These are phyloP conservation scores for Sussaba pulchella DNA, from an alignment of 2,888 invertebrate genomes.

Conservation along the genomic window DNA sequence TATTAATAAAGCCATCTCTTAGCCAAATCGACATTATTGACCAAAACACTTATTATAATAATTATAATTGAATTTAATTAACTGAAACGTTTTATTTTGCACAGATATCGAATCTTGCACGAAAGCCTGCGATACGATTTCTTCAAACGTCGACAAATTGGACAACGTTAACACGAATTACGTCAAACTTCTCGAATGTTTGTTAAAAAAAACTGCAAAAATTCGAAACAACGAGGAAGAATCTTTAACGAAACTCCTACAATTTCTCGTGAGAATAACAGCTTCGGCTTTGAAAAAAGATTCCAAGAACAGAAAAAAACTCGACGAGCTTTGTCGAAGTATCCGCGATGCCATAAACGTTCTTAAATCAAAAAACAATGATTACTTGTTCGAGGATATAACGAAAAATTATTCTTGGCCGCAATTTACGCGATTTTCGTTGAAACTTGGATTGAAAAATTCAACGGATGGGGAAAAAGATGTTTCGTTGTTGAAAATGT, in stretches of 20 bases:
- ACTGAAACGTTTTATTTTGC: constrained; percentile 22
- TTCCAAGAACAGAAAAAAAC: constrained; percentile 75
- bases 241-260: constrained; percentile 73
- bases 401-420: constrained; percentile 79
- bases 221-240: constrained; percentile 57
- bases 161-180: constrained; percentile 74
- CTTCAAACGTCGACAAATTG: constrained; percentile 79
- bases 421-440: constrained; percentile 84
- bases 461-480: constrained; percentile 81
- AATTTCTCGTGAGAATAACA: constrained; percentile 77
- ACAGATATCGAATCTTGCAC: constrained; percentile 73
- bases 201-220: constrained; percentile 73
- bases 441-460: constrained; percentile 88
- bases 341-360: constrained; percentile 69
- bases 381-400: constrained; percentile 73
- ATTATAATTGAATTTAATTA: too few species aligned
- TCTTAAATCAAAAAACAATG: constrained; percentile 67
- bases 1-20: too few species aligned
- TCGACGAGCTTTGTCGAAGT: constrained; percentile 73
- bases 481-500: constrained; percentile 86
- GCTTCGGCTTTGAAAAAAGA: constrained; percentile 79
- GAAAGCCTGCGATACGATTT: constrained; percentile 73
- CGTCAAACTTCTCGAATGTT: constrained; percentile 73
- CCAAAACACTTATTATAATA: too few species aligned
- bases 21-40: too few species aligned